Evolutionary conservation across 2,888 invertebrate genomes (phyloP), one percentile per base, ranked within the genome.

Genomic region (Abscondita cerata): DNA sequence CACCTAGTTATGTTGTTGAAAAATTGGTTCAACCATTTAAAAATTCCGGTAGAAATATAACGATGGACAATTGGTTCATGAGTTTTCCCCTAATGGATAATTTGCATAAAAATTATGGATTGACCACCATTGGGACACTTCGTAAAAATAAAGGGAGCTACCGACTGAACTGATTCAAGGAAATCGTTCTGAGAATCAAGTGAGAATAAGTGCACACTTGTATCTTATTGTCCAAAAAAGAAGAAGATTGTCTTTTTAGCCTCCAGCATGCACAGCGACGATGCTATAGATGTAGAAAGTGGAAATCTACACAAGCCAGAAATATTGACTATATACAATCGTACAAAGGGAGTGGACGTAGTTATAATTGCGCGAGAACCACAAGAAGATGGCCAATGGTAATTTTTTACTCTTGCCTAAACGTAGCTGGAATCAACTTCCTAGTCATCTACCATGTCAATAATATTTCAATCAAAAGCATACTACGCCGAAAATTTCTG

Each of bases 41-140:
- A 33, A 46, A 46, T n/a, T 46, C 61, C 15, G 55, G 58, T 20
- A 50, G 61, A 25, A 66, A 66, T 34, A 47, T 64, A 8, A 66
- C 64, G 31, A 20, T 55, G 11, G 64, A 64, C 44, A 64, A 64
- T 31, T 64, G 55, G 57, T 66, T 65, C 16, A 65, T 62, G 16
- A 34, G 46, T 33, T 6, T 55, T 1, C 55, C 55, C 1, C 46
- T 55, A 15, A 18, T 47, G 2, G 47, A 55, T 41, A 63, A 41
- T 40, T 54, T 66, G n/a, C 38, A 40, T 15, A 38, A 55, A 25
- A 38, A 54, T 19, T 46, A 55, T 44, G 59, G 54, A 50, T 50
- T 64, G 18, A 66, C 59, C 41, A 52, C 52, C 11, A 38, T 64
- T 33, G 61, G 58, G 8, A 64, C 66, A 33, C 40, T 64, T 18